Evolutionary conservation across 2,888 invertebrate species (phyloP).

Genomic region (Ormia ochracea): DNA sequence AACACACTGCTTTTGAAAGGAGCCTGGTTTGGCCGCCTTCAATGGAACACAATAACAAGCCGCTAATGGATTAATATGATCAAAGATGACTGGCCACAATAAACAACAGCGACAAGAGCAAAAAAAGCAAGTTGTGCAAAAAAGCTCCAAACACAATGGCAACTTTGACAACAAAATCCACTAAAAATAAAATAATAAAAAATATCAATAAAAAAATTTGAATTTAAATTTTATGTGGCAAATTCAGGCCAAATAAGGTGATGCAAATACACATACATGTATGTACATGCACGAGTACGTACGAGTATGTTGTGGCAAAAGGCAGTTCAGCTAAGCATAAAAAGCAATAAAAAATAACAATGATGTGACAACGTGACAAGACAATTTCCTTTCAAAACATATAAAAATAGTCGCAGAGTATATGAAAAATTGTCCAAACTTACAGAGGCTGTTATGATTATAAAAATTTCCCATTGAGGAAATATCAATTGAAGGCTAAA

Average conservation of each 20-base stretch:
- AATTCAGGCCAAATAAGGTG: slow-evolving; percentile 57
- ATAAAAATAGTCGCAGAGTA: neutral
- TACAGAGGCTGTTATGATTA: neutral
- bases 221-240: slow-evolving; percentile 57
- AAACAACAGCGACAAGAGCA: neutral
- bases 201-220: slow-evolving; percentile 48
- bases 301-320: too few species aligned
- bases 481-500: slow-evolving; percentile 37
- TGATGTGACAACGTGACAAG: slow-evolving; percentile 60
- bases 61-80: slow-evolving; percentile 59
- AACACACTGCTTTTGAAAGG: slow-evolving; percentile 45
- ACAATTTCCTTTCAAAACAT: slow-evolving; percentile 47
- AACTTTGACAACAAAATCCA: slow-evolving; percentile 22
- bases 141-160: slow-evolving; percentile 29
- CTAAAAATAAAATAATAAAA: slow-evolving; percentile 1
- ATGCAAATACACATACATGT: slow-evolving; percentile 29
- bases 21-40: slow-evolving; percentile 15
- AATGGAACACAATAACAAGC: slow-evolving; percentile 46
- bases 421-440: neutral
- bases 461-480: slow-evolving; percentile 18
- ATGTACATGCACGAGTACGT: too few species aligned
- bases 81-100: slow-evolving; percentile 53
- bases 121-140: too few species aligned
- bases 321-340: neutral
- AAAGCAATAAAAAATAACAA: slow-evolving; percentile 21